These are phyloP conservation scores for Heliornis fulica DNA, from an alignment of 2,113 vertebrate species.

Conservation along the genomic window DNA sequence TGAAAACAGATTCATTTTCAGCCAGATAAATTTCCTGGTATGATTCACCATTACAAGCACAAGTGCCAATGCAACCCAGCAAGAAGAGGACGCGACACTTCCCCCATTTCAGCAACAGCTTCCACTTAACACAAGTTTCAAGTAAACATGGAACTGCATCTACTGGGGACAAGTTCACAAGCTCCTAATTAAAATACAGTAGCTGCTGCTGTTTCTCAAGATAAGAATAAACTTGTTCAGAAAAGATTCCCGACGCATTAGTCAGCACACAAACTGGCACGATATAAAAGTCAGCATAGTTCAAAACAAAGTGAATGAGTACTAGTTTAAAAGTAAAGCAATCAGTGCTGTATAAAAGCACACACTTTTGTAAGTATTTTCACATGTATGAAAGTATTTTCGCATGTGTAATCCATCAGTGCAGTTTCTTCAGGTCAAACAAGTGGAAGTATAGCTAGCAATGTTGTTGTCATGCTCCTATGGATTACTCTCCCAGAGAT, in stretches of 20 bases:
- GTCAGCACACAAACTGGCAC: not conserved
- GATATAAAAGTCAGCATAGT: not conserved
- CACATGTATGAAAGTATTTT: accelerated
- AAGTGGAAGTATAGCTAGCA: not conserved
- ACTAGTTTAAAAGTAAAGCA: not conserved
- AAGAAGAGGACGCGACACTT: slow-evolving; percentile 13
- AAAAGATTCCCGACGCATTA: not conserved
- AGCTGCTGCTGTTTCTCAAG: slow-evolving; percentile 21
- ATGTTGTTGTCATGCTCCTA: not conserved
- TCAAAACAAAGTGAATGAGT: not conserved
- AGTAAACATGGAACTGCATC: slow-evolving; percentile 3
- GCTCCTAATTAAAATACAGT: slow-evolving; percentile 31
- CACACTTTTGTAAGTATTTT: not conserved
- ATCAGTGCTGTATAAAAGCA: not conserved
- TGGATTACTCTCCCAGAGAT: not conserved
- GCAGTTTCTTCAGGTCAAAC: not conserved
- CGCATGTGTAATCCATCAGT: not conserved
- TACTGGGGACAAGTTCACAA: not conserved
- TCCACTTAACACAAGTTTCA: slow-evolving; percentile 3
- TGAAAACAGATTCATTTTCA: slow-evolving; percentile 23
- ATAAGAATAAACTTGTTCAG: slow-evolving; percentile 27
- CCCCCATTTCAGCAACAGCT: slow-evolving; percentile 17
- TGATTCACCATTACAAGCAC: not conserved
- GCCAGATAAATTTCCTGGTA: slow-evolving; percentile 14
- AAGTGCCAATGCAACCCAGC: not conserved